phyloP scores from a whole-genome alignment of 2,113 vertebrate species.

The Serinus canaria region DNA sequence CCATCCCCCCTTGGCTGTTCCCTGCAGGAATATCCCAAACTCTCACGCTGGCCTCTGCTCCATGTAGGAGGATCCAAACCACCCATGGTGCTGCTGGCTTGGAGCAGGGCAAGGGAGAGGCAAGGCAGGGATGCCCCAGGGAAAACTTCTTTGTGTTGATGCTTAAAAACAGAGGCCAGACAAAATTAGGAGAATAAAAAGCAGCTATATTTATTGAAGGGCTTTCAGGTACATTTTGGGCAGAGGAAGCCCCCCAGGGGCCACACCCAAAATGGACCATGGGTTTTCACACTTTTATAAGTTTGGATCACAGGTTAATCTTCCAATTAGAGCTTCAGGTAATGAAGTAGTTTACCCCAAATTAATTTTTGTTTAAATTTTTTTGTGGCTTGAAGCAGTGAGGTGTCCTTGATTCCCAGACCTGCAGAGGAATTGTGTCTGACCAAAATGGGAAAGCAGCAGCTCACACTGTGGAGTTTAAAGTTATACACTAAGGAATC shows the following conservation, averaged over 20 bases:
- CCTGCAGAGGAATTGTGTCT: background rate
- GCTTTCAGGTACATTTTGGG: background rate
- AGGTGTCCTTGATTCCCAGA: background rate
- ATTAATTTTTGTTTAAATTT: background rate
- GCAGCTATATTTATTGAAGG: background rate
- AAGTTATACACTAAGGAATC: background rate
- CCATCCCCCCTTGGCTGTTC: background rate
- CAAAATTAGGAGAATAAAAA: no score
- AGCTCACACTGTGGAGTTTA: no score
- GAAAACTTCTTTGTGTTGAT: background rate
- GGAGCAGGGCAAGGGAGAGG: background rate
- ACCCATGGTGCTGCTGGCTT: rapidly evolving
- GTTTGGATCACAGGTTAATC: background rate
- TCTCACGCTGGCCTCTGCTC: background rate
- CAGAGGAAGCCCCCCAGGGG: background rate
- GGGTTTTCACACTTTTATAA: background rate
- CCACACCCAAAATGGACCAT: no score
- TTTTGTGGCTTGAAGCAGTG: background rate
- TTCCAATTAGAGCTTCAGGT: background rate
- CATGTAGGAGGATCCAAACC: rapidly evolving
- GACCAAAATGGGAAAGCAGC: background rate
- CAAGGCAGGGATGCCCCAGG: background rate
- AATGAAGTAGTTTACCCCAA: background rate
- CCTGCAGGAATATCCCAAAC: rapidly evolving
- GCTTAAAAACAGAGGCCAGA: background rate